Conservation (phyloP, 2,888 invertebrate species). For the Ypsolopha scabrella region DNA sequence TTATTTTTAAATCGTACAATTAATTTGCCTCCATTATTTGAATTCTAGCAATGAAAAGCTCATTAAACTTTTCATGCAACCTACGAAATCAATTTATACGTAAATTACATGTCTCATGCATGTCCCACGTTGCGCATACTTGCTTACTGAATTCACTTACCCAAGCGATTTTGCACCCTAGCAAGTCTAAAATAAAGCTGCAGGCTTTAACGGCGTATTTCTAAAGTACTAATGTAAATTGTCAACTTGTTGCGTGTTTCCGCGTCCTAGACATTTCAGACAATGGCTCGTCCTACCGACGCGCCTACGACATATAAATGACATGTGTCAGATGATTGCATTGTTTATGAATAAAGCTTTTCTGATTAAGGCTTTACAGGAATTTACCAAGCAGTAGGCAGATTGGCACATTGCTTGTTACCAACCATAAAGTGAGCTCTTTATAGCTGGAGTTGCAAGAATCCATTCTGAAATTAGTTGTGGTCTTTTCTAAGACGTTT, state of each 20-base stretch:
- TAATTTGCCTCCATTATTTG: too few relatives aligned
- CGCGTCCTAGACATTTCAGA: constrained; percentile 6
- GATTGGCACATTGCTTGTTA: neutral
- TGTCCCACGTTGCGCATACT: neutral
- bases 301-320: constrained; percentile 4
- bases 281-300: constrained; percentile 6
- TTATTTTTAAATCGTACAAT: too few relatives aligned
- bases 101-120: neutral
- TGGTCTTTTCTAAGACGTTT: too few relatives aligned
- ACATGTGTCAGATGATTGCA: neutral
- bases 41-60: too few relatives aligned
- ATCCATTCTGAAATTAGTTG: too few relatives aligned
- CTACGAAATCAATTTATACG: too few relatives aligned
- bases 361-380: neutral
- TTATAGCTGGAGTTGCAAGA: too few relatives aligned
- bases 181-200: neutral
- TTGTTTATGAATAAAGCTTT: neutral
- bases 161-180: neutral
- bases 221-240: neutral
- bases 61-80: too few relatives aligned
- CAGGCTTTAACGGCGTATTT: neutral
- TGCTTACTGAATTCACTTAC: neutral
- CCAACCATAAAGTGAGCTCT: neutral
- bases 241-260: neutral
- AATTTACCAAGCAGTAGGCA: neutral